Conservation (phyloP, 2,113 vertebrate genomes). For the Phrynosoma blainvillii region DNA sequence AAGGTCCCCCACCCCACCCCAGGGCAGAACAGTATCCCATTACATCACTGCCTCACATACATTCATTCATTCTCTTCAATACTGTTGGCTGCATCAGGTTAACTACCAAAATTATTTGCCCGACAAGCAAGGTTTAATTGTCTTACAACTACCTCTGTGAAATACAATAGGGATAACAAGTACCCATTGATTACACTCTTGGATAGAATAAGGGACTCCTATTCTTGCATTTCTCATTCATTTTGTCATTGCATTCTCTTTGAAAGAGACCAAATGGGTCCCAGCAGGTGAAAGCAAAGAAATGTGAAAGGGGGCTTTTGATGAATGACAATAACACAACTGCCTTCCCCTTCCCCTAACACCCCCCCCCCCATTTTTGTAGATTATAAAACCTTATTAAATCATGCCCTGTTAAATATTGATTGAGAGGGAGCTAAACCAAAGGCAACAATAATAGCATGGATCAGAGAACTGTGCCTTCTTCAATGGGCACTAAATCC, state of each 20-base stretch:
- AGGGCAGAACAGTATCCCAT: conserved; percentile 73
- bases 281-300: conserved; percentile 99
- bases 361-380: conserved; percentile 74
- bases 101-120: conserved; percentile 84
- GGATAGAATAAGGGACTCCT: conserved; percentile 84
- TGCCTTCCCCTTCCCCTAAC: conserved; percentile 59
- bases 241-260: conserved; percentile 87
- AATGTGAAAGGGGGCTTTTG: conserved; percentile 89
- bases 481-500: conserved; percentile 69
- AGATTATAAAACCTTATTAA: conserved; percentile 95
- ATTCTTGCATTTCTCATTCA: conserved; percentile 88
- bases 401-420: conserved; percentile 89
- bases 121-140: conserved; percentile 84
- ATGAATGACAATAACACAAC: conserved; percentile 86
- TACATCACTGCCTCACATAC: conserved; percentile 82
- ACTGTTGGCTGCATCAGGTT: conserved; percentile 83
- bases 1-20: conserved; percentile 27
- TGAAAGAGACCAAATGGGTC: conserved; percentile 96
- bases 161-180: conserved; percentile 88
- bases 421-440: conserved; percentile 90
- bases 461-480: conserved; percentile 75
- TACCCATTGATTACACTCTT: conserved; percentile 90
- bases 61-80: conserved; percentile 74
- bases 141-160: conserved; percentile 86
- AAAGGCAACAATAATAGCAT: conserved; percentile 89